Percentiles rank a stretch among this genome's conserved stretches.
Evolutionary conservation across 2,113 vertebrate species (phyloP).

Genomic region (Podocnemis expansa): DNA sequence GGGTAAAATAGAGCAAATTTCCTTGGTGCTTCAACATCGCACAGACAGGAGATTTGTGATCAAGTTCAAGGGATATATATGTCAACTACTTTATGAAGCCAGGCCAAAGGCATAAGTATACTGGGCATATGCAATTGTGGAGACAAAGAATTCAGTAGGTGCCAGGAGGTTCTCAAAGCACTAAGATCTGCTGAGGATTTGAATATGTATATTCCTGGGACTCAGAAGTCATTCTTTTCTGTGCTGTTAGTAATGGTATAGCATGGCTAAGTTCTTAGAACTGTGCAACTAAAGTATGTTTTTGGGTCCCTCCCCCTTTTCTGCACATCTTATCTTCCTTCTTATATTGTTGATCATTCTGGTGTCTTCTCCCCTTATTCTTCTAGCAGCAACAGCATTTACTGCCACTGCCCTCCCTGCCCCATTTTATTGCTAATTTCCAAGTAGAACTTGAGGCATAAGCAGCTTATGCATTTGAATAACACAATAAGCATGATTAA

Average conservation of each 20-base stretch:
- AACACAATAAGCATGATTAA: too few relatives aligned
- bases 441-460: neutral
- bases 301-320: neutral
- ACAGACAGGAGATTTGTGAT: neutral
- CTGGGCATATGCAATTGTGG: neutral
- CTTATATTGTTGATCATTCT: neutral
- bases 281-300: accelerated
- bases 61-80: neutral
- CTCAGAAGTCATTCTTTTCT: neutral
- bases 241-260: neutral
- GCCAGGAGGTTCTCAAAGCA: neutral
- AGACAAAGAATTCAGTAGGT: neutral
- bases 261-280: neutral
- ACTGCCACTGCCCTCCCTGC: neutral
- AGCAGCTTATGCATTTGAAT: accelerated
- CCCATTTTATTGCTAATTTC: neutral
- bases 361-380: neutral
- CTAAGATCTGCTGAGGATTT: neutral
- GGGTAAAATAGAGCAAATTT: neutral
- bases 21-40: neutral
- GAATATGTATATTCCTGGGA: neutral
- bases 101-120: neutral
- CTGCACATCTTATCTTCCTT: neutral
- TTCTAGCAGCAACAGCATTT: neutral
- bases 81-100: neutral